Percentiles rank a stretch among this genome's conserved stretches.
These are phyloP conservation scores for Acrocephalus arundinaceus DNA, from an alignment of 2,113 vertebrate genomes.

Conservation along the genomic window DNA sequence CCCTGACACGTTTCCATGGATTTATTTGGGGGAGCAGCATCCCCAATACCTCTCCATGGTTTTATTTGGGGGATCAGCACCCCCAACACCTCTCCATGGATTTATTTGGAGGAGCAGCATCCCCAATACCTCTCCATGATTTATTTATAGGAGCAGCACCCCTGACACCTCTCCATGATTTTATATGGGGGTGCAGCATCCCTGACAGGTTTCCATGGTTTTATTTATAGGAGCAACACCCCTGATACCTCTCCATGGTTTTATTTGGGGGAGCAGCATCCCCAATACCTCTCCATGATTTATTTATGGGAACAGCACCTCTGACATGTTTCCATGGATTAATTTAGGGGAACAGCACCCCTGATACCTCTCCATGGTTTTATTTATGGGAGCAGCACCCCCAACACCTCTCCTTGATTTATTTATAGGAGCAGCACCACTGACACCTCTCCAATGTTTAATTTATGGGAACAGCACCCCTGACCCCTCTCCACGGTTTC, in stretches of 20 bases:
- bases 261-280: too few relatives aligned
- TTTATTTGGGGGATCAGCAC: not conserved
- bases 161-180: accelerated
- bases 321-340: accelerated
- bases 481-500: accelerated
- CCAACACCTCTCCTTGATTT: accelerated
- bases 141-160: not conserved
- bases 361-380: accelerated
- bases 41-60: not conserved
- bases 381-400: not conserved
- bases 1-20: not conserved
- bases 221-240: not conserved
- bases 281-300: too few relatives aligned
- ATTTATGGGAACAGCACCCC: not conserved
- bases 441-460: accelerated
- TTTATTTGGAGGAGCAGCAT: not conserved
- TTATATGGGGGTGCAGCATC: not conserved
- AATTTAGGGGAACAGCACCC: not conserved
- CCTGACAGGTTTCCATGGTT: not conserved
- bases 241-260: accelerated
- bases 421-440: not conserved
- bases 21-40: not conserved
- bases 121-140: not conserved
- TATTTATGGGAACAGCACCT: accelerated
- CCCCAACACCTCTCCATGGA: not conserved